Conservation (phyloP, 2,888 invertebrate species). For the Kryphioiulus occultus region DNA sequence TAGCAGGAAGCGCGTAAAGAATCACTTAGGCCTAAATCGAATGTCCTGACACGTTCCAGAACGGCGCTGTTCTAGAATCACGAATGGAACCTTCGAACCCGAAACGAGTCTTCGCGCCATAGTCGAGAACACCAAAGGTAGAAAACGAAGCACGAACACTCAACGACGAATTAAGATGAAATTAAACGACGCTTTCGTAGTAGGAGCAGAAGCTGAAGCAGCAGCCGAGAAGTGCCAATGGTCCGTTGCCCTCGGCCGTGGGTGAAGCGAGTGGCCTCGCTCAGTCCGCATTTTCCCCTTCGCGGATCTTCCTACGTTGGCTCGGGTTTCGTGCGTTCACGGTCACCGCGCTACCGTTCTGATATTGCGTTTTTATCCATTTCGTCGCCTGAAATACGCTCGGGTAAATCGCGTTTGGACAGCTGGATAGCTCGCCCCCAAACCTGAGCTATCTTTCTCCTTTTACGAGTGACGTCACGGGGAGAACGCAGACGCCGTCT, state of each 20-base stretch:
- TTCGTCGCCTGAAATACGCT: neutral
- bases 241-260: conserved; percentile 41
- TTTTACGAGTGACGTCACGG: neutral
- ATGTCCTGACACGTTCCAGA: neutral
- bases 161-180: no score
- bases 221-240: neutral
- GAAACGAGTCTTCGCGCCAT: neutral
- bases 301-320: neutral
- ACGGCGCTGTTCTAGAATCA: neutral
- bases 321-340: neutral
- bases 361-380: neutral
- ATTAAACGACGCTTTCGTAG: neutral
- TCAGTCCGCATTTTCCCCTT: neutral
- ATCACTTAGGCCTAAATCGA: neutral
- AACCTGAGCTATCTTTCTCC: neutral
- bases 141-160: no score
- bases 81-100: neutral
- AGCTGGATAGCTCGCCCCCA: neutral
- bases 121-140: neutral
- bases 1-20: neutral
- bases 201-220: neutral
- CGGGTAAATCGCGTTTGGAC: neutral
- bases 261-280: conserved; percentile 1
- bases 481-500: neutral
- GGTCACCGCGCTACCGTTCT: neutral